phyloP scores from a whole-genome alignment of 2,888 invertebrate genomes.

The Cosmopolites sordidus region DNA sequence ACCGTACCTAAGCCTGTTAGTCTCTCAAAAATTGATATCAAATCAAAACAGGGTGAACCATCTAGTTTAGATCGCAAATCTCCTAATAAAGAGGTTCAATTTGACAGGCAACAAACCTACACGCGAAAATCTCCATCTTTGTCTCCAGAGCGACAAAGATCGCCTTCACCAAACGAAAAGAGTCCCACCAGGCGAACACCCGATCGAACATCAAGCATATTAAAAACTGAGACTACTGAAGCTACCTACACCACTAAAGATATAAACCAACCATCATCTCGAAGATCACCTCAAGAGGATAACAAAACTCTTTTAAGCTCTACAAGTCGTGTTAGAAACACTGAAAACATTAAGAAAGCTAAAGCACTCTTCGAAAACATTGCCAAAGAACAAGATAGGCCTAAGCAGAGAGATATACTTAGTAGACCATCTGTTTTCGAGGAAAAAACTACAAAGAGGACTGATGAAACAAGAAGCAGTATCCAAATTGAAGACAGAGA shows the following conservation, averaged over 20 bases:
- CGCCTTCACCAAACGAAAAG: slow-evolving; percentile 19
- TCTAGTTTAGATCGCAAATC: slow-evolving; percentile 25
- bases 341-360: slow-evolving; percentile 65
- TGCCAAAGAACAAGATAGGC: slow-evolving; percentile 39
- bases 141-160: slow-evolving; percentile 24
- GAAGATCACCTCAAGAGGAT: slow-evolving; percentile 46
- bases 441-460: slow-evolving; percentile 32
- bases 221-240: slow-evolving; percentile 25
- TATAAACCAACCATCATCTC: slow-evolving; percentile 32
- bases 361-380: slow-evolving; percentile 68
- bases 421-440: slow-evolving; percentile 53
- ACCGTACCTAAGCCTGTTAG: slow-evolving; percentile 30
- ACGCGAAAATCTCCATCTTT: slow-evolving; percentile 23
- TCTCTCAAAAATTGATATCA: slow-evolving; percentile 33
- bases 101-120: slow-evolving; percentile 32
- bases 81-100: slow-evolving; percentile 24
- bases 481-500: slow-evolving; percentile 21
- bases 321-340: slow-evolving; percentile 50
- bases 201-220: slow-evolving; percentile 28
- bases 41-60: slow-evolving; percentile 15
- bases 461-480: slow-evolving; percentile 12
- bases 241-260: slow-evolving; percentile 21
- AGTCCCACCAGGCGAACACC: slow-evolving; percentile 31
- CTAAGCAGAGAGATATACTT: slow-evolving; percentile 49
- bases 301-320: slow-evolving; percentile 39